Evolutionary conservation across 1,140 invertebrate species (phyloP).

Genomic region (Rhagoletis pomonella): DNA sequence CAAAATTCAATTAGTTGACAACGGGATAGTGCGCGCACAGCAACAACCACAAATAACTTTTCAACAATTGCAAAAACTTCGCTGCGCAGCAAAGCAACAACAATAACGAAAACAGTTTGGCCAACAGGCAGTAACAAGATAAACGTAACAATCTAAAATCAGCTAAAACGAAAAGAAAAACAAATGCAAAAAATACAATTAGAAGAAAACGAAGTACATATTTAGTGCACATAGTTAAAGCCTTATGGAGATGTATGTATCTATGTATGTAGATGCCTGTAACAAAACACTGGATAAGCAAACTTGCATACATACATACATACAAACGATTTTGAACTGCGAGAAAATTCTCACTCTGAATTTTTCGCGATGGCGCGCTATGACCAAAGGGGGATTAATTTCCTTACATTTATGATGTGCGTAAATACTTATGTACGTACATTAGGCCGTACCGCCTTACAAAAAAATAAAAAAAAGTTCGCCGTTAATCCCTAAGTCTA

Average conservation of each 20-base stretch:
- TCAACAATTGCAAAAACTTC: not conserved
- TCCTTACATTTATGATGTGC: not conserved
- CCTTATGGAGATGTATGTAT: no score
- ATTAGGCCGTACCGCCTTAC: no score
- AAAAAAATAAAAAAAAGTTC: no score
- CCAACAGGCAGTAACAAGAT: not conserved
- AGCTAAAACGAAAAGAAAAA: not conserved
- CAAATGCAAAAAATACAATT: slow-evolving; percentile 17
- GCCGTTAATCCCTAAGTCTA: no score
- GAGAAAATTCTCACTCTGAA: not conserved
- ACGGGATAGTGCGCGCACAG: not conserved
- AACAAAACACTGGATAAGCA: no score
- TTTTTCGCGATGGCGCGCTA: not conserved
- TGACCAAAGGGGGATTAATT: not conserved
- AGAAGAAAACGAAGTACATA: no score
- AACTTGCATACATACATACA: no score
- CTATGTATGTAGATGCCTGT: no score
- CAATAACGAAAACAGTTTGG: not conserved
- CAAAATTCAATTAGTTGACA: slow-evolving; percentile 40
- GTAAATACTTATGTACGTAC: not conserved
- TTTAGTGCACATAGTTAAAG: no score
- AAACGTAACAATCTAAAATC: not conserved
- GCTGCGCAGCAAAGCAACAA: not conserved
- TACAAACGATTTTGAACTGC: not conserved
- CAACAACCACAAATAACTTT: not conserved